Conservation (phyloP, 2,797 vertebrate genomes). For the Sylvilagus floridanus region DNA sequence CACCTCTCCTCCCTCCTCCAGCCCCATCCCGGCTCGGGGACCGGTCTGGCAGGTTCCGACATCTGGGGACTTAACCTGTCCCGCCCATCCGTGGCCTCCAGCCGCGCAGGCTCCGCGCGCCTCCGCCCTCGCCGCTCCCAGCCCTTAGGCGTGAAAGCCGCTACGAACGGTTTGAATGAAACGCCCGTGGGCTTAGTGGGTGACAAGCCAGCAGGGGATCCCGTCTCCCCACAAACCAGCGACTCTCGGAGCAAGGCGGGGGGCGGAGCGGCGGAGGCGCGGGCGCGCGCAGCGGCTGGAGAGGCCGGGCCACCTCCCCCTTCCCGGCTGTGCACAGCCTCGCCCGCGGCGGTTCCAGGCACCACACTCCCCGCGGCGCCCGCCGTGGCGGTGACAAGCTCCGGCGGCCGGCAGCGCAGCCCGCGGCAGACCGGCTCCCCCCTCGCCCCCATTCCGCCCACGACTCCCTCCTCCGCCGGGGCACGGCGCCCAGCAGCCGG, state of each 20-base stretch:
- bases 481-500: not conserved
- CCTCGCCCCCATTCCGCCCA: not conserved
- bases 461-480: not conserved
- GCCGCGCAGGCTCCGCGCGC: not conserved
- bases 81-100: not conserved
- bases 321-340: constrained; percentile 52
- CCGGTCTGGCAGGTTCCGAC: not conserved
- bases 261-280: not conserved
- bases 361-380: constrained; percentile 60
- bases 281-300: constrained; percentile 66
- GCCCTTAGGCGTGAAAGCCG: not conserved
- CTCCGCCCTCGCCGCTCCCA: constrained; percentile 25
- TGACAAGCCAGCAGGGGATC: constrained; percentile 73
- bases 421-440: not conserved
- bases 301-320: constrained; percentile 67
- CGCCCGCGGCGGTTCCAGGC: constrained; percentile 80
- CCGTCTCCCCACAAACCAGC: constrained; percentile 59
- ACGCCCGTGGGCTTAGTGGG: constrained; percentile 37
- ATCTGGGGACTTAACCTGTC: constrained; percentile 28
- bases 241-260: not conserved
- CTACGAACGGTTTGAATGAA: constrained; percentile 68
- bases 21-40: not conserved
- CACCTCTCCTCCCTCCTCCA: not conserved
- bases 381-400: not conserved
- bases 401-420: not conserved